Base-by-base conservation (phyloP, 2,797 vertebrate species). In the Pteronotus mesoamericanus region DNA sequence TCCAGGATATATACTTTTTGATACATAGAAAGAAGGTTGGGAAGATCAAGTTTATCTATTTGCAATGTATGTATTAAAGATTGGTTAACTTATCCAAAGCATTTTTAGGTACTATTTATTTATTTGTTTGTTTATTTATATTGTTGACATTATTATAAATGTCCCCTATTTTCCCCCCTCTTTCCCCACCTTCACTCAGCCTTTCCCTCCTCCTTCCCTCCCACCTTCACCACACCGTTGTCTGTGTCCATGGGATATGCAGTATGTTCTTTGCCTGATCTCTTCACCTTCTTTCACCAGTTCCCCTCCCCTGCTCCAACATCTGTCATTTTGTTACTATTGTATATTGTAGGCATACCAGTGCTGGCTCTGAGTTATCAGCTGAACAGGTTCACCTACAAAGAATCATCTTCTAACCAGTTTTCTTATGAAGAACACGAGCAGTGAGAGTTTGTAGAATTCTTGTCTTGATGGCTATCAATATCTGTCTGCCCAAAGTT, bases 1-100 rank as follows among this genome's bases (percentile, higher is more conserved):
- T 87, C 42, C 21, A 48, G 29, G 5, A 82, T 93, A 95, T 71
- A 46, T 83, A 61, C 39, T 86, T 94, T 92, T 66, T 86, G 24
- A 74, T 91, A 71, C 34, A 55, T 24, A 90, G 55, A 46, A 82
- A 94, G 42, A 96, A 94, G 91, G n/a, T 85, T 86, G 46, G 15
- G 37, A 83, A 77, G 53, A 44, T 86, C 57, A 80, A 68, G 15
- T 39, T 77, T 79, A 34, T 90, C 29, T 88, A 9, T 94, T 82
- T 51, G 18, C 1, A 94, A 29, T 68, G 0, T 8, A 37, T 64
- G 11, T 88, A 68, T 78, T 72, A 86, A 71, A 57, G 22, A 84
- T 46, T 64, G 18, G 12, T 32, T 72, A 91, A 86, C 7, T 77
- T 92, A n/a, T n/a, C 19, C 44, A 94, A 29, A 91, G 16, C 53